Evolutionary conservation across 1,140 invertebrate genomes (phyloP), one percentile per base, ranked within the genome.

Genomic region (Araneus ventricosus): DNA sequence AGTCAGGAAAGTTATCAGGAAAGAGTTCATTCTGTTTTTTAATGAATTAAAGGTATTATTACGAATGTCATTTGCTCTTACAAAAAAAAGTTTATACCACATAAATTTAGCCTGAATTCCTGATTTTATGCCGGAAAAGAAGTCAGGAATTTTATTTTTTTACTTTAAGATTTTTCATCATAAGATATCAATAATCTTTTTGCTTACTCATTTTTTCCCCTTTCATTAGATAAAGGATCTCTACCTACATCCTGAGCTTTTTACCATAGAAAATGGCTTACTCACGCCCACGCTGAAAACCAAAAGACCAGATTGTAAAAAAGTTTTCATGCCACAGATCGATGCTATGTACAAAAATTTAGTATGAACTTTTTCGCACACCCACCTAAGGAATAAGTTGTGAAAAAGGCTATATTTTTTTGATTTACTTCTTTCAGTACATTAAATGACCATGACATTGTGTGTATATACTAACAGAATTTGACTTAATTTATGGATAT

Each of bases 261-360:
- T 99, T 96, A 98, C 98, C 63, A 97, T 99, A 85, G 98, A 99
- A 96, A 99, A 99, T 96, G 98, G 98, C 92, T 96, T 99, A 24
- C 96, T 99, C 34, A 99, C 99, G 63, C 99, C 99, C 57, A 99
- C 99, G 63, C 96, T 99, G 95, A 99, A 99, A 96, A 97, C 98
- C 91, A 99, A 99, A 96, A 57, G 94, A 30, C 94, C 94, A 4
- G 94, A 99, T 95, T 96, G 99, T 88, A 97, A 97, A 95, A 97
- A 97, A 85, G 98, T 98, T 94, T 99, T 99, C 96, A 98, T 98
- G 95, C 97, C 97, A 14, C 98, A 98, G 95, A 96, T 99, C 94
- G 98, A 98, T 95, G 98, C 98, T 95, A 97, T 99, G 97, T 99
- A 99, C 30, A 52, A 57, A 34, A 17, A 98, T 88, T 97, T 98